Evolutionary conservation across 1,140 invertebrate species (phyloP).

Genomic region (Temnothorax longispinosus): DNA sequence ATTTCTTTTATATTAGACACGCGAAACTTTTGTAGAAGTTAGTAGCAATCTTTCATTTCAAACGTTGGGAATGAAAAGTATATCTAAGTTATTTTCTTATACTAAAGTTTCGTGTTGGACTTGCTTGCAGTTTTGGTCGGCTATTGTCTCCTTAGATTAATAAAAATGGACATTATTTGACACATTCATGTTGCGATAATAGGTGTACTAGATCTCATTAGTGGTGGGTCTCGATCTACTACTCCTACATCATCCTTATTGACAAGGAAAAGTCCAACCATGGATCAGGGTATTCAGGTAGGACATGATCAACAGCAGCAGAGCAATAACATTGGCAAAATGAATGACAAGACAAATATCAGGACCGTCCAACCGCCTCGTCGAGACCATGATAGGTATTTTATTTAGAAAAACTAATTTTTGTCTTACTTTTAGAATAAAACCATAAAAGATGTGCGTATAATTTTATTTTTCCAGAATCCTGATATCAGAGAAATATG

Average conservation of each 20-base stretch:
- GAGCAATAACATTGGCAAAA: conserved; percentile 79
- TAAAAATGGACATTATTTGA: conserved; percentile 1
- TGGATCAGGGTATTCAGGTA: conserved; percentile 93
- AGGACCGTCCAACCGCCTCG: conserved; percentile 81
- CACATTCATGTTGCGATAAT: conserved; percentile 9
- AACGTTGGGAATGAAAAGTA: conserved; percentile 32
- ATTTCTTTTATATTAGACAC: conserved; percentile 42
- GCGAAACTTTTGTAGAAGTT: conserved; percentile 23
- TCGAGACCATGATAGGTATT: conserved; percentile 82
- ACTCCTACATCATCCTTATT: conserved; percentile 89
- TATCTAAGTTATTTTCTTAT: conserved; percentile 24
- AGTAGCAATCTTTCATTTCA: conserved; percentile 44
- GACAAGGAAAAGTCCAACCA: conserved; percentile 92
- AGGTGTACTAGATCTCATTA: conserved; percentile 91
- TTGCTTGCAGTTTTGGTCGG: conserved; percentile 25
- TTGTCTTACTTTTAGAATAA: conserved; percentile 25
- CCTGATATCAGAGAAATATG: background rate
- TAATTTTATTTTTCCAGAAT: background rate
- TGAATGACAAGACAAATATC: conserved; percentile 80
- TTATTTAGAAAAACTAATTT: background rate
- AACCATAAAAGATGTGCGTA: background rate
- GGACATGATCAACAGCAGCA: conserved; percentile 83
- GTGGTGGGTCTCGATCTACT: conserved; percentile 91
- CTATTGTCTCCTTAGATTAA: background rate
- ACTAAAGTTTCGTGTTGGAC: conserved; percentile 33